phyloP scores from a whole-genome alignment of 2,888 invertebrate species.

The Hartigia nigra region DNA sequence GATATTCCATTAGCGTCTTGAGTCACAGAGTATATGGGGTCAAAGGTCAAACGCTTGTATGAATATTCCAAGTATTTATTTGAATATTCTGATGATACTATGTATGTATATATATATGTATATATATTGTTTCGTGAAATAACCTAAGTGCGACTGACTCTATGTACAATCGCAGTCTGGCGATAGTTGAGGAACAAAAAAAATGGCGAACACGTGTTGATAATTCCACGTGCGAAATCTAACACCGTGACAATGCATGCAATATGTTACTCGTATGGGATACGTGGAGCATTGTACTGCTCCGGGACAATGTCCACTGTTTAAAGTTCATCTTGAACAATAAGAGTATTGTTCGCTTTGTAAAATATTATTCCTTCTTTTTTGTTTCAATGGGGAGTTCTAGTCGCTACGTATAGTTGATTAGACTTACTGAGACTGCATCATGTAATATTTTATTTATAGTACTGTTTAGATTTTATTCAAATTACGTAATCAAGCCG shows the following conservation, averaged over 20 bases:
- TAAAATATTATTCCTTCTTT: background rate
- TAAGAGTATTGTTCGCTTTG: background rate
- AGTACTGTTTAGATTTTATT: background rate
- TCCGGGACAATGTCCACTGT: background rate
- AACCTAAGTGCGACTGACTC: background rate
- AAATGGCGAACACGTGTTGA: background rate
- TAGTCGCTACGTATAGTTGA: background rate
- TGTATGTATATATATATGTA: background rate
- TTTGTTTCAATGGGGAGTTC: background rate
- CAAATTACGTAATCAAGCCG: background rate
- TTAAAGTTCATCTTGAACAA: background rate
- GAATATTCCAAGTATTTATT: background rate
- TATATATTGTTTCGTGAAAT: background rate
- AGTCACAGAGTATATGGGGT: background rate
- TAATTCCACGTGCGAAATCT: background rate
- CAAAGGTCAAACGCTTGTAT: background rate
- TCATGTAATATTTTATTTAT: background rate
- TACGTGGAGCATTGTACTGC: background rate
- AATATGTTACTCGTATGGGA: background rate
- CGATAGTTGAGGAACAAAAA: background rate
- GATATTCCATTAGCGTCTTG: background rate
- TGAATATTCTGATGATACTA: background rate
- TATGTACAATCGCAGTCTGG: background rate
- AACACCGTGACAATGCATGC: background rate
- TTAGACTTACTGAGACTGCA: background rate